Conservation (phyloP, 2,888 invertebrate genomes). For the Thyatira batis region DNA sequence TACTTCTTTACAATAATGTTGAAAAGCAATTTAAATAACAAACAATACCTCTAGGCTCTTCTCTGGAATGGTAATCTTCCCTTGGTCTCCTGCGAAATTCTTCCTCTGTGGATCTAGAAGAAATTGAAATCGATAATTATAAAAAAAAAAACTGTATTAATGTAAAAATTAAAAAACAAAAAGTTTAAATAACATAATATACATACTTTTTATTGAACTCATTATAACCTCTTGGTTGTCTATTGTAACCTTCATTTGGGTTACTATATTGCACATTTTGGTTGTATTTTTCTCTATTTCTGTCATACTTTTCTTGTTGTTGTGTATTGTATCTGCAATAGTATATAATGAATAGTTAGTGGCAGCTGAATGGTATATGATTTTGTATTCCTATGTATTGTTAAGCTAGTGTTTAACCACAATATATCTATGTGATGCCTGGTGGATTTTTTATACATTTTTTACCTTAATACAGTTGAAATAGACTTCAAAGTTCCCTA, state of each 20-base stretch:
- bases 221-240: conserved; percentile 56
- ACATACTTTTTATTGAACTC: conserved; percentile 60
- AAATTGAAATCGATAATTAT: too few relatives aligned
- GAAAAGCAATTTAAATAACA: conserved; percentile 2
- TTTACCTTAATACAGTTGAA: too few relatives aligned
- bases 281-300: conserved; percentile 53
- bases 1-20: conserved; percentile 4
- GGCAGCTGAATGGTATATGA: too few relatives aligned
- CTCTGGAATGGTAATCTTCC: conserved; percentile 57
- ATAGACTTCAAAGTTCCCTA: too few relatives aligned
- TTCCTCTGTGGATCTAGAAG: conserved; percentile 43
- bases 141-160: not conserved
- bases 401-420: too few relatives aligned
- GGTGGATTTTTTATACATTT: too few relatives aligned
- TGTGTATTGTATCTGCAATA: conserved; percentile 57
- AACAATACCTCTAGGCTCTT: conserved; percentile 63
- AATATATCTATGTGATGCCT: too few relatives aligned
- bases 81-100: conserved; percentile 58
- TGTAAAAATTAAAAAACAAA: not conserved
- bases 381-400: too few relatives aligned
- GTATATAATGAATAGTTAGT: too few relatives aligned
- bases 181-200: conserved; percentile 5
- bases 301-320: conserved; percentile 56
- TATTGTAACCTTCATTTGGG: conserved; percentile 47
- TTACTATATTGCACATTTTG: conserved; percentile 47